Evolutionary conservation across 2,797 vertebrate species (phyloP).

Genomic region (Xyrichtys novacula): DNA sequence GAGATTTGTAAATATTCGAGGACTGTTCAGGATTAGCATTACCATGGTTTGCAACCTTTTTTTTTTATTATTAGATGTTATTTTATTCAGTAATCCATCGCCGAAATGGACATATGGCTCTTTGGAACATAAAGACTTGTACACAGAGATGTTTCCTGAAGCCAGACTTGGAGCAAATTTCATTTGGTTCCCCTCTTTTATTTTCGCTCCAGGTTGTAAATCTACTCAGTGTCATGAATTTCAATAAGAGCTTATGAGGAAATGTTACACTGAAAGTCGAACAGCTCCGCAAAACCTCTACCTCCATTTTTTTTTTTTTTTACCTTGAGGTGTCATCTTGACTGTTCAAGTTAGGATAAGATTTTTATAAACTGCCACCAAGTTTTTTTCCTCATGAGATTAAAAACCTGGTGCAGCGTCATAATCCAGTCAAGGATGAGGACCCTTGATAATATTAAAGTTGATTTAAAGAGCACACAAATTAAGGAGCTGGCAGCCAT

Average conservation of each 20-base stretch:
- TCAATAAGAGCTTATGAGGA: slow-evolving; percentile 45
- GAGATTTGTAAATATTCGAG: slow-evolving; percentile 19
- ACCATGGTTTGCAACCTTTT: neutral
- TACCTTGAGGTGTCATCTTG: slow-evolving; percentile 23
- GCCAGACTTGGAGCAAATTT: slow-evolving; percentile 9
- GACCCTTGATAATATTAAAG: slow-evolving; percentile 30
- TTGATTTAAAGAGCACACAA: slow-evolving; percentile 16
- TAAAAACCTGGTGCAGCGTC: slow-evolving; percentile 24
- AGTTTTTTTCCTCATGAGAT: slow-evolving; percentile 5
- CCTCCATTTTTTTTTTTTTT: neutral
- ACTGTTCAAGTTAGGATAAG: slow-evolving; percentile 12
- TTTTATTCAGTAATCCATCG: slow-evolving; percentile 4
- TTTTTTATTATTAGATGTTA: neutral
- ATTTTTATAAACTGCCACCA: slow-evolving; percentile 20
- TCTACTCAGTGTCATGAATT: slow-evolving; percentile 44
- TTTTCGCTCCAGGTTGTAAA: slow-evolving; percentile 23
- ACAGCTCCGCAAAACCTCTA: neutral
- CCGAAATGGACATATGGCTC: neutral
- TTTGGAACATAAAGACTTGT: slow-evolving; percentile 1
- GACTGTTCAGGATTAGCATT: neutral
- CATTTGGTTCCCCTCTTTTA: slow-evolving; percentile 1
- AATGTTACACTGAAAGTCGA: slow-evolving; percentile 15
- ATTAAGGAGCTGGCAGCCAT: slow-evolving; percentile 31
- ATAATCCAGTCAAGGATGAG: slow-evolving; percentile 40
- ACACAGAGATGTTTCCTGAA: neutral